These are phyloP conservation scores for Mastacembelus armatus DNA, from an alignment of 2,797 vertebrate genomes.

Conservation along the genomic window DNA sequence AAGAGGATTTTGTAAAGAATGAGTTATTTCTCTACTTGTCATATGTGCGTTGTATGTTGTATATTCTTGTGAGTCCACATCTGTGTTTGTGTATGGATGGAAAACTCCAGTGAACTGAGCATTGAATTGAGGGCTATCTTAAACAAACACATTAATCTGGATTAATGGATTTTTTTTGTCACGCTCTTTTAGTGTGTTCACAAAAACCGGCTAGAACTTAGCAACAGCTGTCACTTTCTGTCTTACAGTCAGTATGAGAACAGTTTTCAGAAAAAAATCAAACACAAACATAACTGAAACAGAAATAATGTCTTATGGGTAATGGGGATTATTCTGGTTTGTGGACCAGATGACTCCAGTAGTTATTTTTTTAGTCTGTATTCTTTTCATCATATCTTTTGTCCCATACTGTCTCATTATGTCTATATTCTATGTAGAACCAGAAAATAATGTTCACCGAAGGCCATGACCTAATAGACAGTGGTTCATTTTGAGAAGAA, in stretches of 20 bases:
- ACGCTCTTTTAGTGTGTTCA: neutral
- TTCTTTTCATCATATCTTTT: too few relatives aligned
- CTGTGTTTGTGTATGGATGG: conserved; percentile 58
- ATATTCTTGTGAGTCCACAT: conserved; percentile 10
- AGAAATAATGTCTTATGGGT: neutral
- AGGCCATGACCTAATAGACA: neutral
- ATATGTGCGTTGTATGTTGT: neutral
- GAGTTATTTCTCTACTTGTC: neutral
- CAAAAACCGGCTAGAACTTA: neutral
- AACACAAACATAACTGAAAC: neutral
- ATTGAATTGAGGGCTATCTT: conserved; percentile 51
- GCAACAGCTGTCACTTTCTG: too few relatives aligned
- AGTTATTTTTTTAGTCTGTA: neutral
- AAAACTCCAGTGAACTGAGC: conserved; percentile 44
- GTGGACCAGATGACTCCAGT: neutral
- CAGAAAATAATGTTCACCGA: neutral
- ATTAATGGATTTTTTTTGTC: neutral
- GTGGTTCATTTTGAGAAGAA: conserved; percentile 1
- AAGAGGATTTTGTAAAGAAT: neutral
- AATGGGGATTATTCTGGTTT: neutral
- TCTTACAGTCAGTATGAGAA: too few relatives aligned
- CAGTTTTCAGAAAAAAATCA: too few relatives aligned
- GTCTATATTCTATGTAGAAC: too few relatives aligned
- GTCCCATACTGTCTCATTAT: too few relatives aligned
- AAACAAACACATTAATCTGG: conserved; percentile 73